These are phyloP conservation scores for Drosophila bunnanda DNA, from an alignment of 2,888 invertebrate species.

Conservation along the genomic window DNA sequence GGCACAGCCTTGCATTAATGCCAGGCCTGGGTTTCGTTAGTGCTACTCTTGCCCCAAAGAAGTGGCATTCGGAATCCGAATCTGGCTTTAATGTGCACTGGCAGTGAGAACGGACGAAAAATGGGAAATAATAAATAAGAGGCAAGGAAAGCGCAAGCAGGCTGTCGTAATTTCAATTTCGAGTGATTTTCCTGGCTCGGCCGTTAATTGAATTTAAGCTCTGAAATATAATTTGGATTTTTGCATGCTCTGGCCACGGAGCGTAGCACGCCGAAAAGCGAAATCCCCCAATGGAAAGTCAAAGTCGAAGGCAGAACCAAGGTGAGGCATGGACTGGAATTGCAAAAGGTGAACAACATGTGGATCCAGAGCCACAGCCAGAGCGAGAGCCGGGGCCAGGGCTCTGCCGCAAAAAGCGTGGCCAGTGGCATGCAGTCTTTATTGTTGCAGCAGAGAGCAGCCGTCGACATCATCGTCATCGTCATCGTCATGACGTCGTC, in stretches of 20 bases:
- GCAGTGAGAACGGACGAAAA: slow-evolving; percentile 31
- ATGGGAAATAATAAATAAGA: background rate
- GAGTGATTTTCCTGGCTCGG: slow-evolving; percentile 40
- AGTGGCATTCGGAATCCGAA: slow-evolving; percentile 4
- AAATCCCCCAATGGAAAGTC: slow-evolving; percentile 22
- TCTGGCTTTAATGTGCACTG: slow-evolving; percentile 16
- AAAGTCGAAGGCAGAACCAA: slow-evolving; percentile 33
- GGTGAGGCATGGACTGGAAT: slow-evolving; percentile 58
- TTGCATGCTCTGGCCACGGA: slow-evolving; percentile 63
- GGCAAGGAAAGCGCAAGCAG: slow-evolving; percentile 53
- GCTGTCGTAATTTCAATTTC: slow-evolving; percentile 36
- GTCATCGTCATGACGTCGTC: slow-evolving; percentile 49
- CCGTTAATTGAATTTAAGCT: slow-evolving; percentile 76
- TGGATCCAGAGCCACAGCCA: background rate
- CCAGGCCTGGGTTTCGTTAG: slow-evolving; percentile 36
- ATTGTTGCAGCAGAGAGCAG: slow-evolving; percentile 61
- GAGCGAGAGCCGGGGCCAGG: background rate
- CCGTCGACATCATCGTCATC: slow-evolving; percentile 33
- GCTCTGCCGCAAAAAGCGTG: slow-evolving; percentile 51
- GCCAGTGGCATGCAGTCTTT: slow-evolving; percentile 75
- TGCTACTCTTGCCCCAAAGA: slow-evolving; percentile 28
- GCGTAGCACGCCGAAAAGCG: slow-evolving; percentile 61
- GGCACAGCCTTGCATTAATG: slow-evolving; percentile 52
- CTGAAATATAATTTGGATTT: slow-evolving; percentile 77
- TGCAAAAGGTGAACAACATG: slow-evolving; percentile 72